Evolutionary conservation across 1,140 invertebrate genomes (phyloP), one percentile per base, ranked within the genome.

Genomic region (Euschistus heros): DNA sequence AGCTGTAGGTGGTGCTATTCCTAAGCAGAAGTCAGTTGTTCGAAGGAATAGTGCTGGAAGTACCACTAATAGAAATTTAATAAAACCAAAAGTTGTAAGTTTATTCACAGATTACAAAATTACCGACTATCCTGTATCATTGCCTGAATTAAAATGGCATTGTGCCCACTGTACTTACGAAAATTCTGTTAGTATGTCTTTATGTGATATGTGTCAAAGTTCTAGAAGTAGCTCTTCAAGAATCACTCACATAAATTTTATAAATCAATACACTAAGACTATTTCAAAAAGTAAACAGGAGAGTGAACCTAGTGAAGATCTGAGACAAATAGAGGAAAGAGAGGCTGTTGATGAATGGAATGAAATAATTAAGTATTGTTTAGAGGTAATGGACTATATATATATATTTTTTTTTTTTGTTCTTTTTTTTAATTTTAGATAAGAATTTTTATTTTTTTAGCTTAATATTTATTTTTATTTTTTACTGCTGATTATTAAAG

Each of bases 201-300:
- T 81, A 24, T 94, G 91, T 75, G 89, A 92, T 72, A 92, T 93
- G 81, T 94, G 91, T 76, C 85, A 88, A 72, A 86, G 84, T 70
- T 79, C 80, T 42, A 66, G 73, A 20, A 73, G 71, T 69, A 14
- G 65, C 26, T 60, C 71, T 64, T 65, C 64, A 8, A 50, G 47
- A 50, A 50, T 50, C 47, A 50, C 20, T 18, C 20, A 20, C 10
- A 20, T 50, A 50, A 50, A 50, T 50, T 20, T 50, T 20, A 22
- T 22, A 6, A 50, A 50, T 50, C 47, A 50, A 50, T 22, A 50
- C n/a, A 50, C n/a, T 22, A 50, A 59, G 70, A 59, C 70, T 65
- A 64, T 33, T 37, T 60, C 62, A 3, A 27, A 77, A 67, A 44
- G 62, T 7, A 64, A 59, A 33, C 63, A 82, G 66, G 87, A 91